Evolutionary conservation across 1,140 invertebrate species (phyloP).

Genomic region (Drosophila parvula): DNA sequence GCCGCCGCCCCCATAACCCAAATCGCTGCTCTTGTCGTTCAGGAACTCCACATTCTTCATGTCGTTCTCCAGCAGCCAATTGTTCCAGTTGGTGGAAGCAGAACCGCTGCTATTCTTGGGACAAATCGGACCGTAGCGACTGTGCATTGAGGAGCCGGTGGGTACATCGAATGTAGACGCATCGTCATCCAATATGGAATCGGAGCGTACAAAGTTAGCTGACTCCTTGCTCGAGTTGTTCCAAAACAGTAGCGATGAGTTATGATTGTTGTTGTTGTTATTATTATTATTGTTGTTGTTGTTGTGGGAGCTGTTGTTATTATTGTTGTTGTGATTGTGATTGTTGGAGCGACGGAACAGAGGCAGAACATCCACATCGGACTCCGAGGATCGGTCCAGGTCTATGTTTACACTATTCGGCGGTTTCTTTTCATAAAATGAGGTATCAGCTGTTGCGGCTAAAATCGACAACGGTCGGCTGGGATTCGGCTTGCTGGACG

Average conservation of each 20-base stretch:
- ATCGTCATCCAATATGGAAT: conserved; percentile 88
- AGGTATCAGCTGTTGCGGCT: conserved; percentile 78
- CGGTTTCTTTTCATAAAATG: conserved; percentile 82
- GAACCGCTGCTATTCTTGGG: conserved; percentile 84
- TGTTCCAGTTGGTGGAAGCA: conserved; percentile 53
- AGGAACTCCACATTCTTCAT: conserved; percentile 32
- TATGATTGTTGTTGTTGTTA: conserved; percentile 25
- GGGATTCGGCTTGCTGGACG: conserved; percentile 73
- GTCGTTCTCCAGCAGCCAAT: conserved; percentile 61
- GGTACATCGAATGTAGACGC: conserved; percentile 91
- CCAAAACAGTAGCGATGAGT: conserved; percentile 60
- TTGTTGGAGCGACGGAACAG: conserved; percentile 42
- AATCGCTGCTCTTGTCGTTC: conserved; percentile 35
- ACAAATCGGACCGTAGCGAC: conserved; percentile 93
- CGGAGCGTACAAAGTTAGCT: conserved; percentile 86
- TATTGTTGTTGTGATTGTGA: conserved; percentile 26
- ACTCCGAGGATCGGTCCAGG: conserved; percentile 41
- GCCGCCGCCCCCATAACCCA: conserved; percentile 50
- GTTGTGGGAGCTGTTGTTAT: conserved; percentile 27
- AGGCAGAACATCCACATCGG: conserved; percentile 53
- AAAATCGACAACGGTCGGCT: conserved; percentile 68
- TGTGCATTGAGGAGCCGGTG: conserved; percentile 85
- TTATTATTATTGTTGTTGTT: conserved; percentile 29
- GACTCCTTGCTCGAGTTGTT: conserved; percentile 66
- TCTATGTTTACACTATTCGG: conserved; percentile 74